Evolutionary conservation across 2,113 vertebrate species (phyloP), one percentile per base, ranked within the genome.

Genomic region (Apodemus sylvaticus): DNA sequence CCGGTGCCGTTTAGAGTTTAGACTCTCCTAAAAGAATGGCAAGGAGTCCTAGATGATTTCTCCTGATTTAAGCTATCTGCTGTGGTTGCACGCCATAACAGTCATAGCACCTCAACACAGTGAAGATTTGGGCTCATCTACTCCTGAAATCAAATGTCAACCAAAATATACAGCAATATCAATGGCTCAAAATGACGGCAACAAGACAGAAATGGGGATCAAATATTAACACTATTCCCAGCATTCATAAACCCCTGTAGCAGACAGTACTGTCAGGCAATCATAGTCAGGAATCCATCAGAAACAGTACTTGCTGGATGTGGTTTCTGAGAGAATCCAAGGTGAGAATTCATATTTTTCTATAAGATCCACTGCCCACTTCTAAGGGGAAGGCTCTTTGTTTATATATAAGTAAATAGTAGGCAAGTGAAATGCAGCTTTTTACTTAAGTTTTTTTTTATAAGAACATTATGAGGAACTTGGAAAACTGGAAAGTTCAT

Each of bases 61-160:
- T 81, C 68, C 31, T 53, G 60, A 85, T 81, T 36, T 24, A 58
- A 82, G 77, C 31, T 58, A 22, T 71, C 4, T 42, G 64, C 90
- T 66, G 77, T 31, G n/a, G 29, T 34, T 68, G n/a, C n/a, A n/a
- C n/a, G n/a, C n/a, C n/a, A n/a, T n/a, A n/a, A n/a, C n/a, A n/a
- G n/a, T n/a, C n/a, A n/a, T n/a, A n/a, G n/a, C n/a, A n/a, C n/a
- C n/a, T n/a, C n/a, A n/a, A n/a, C n/a, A n/a, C n/a, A n/a, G n/a
- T n/a, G n/a, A n/a, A n/a, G n/a, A n/a, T n/a, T n/a, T n/a, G n/a
- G n/a, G 34, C 51, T 24, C 86, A 73, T 89, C 58, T 29, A 60
- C 31, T 88, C 5, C 74, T 76, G 39, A 97, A 78, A 83, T 85
- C 85, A 82, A 87, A 88, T 48, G 68, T 79, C 89, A 94, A 62